phyloP scores from a whole-genome alignment of 2,113 vertebrate genomes.

The Columba janthina region DNA sequence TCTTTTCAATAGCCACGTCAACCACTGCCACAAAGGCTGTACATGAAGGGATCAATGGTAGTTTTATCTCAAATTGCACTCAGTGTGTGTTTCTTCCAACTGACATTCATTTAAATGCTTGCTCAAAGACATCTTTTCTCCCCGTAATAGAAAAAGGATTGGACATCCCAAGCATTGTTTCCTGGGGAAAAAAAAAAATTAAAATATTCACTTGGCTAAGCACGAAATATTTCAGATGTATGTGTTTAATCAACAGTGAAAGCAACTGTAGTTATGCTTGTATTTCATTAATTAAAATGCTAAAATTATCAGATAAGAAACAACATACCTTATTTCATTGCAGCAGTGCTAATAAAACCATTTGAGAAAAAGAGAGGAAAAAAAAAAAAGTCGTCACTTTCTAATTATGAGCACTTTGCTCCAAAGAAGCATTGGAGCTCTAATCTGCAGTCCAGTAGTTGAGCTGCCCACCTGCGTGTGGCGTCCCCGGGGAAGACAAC shows the following conservation, averaged over 20 bases:
- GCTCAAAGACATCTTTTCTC: slow-evolving; percentile 56
- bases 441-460: accelerated
- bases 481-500: not conserved
- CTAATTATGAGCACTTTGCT: not conserved
- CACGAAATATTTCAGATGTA: not conserved
- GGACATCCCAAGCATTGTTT: slow-evolving; percentile 45
- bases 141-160: slow-evolving; percentile 19
- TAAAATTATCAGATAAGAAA: slow-evolving; percentile 22
- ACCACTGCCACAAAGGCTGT: slow-evolving; percentile 47
- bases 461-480: not conserved
- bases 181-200: not conserved
- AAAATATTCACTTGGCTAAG: slow-evolving; percentile 47
- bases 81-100: slow-evolving; percentile 57
- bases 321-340: not conserved
- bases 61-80: slow-evolving; percentile 67
- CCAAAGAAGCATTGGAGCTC: accelerated
- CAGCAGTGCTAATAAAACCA: not conserved
- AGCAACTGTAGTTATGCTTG: slow-evolving; percentile 74
- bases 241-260: slow-evolving; percentile 57
- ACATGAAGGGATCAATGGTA: slow-evolving; percentile 61
- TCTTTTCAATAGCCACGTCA: slow-evolving; percentile 54
- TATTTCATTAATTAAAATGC: slow-evolving; percentile 56
- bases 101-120: slow-evolving; percentile 63
- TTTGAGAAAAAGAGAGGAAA: not conserved
- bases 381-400: not conserved